Evolutionary conservation across 2,113 vertebrate species (phyloP).

Genomic region (Charadrius vociferus): DNA sequence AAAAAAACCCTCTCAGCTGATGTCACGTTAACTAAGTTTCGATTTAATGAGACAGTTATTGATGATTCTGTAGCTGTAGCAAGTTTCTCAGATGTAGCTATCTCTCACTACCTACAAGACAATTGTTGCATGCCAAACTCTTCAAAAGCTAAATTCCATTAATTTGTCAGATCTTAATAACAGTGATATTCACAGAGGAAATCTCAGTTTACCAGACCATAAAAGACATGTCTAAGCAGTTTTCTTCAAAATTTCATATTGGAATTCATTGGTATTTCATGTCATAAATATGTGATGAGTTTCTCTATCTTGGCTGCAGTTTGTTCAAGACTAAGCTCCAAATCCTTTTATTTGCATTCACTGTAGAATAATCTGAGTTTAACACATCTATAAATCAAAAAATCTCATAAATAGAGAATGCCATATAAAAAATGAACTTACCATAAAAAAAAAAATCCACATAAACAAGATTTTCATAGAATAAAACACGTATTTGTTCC

Average conservation of each 20-base stretch:
- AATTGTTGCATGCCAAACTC: background rate
- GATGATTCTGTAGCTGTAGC: background rate
- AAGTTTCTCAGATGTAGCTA: background rate
- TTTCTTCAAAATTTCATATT: background rate
- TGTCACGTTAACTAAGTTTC: background rate
- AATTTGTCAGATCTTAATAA: background rate
- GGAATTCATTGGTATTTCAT: background rate
- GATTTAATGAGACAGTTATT: background rate
- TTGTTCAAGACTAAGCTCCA: background rate
- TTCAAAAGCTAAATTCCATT: background rate
- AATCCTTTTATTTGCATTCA: background rate
- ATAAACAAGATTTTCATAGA: background rate
- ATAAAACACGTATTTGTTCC: background rate
- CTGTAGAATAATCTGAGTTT: background rate
- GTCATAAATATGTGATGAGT: background rate
- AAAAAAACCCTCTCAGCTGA: background rate
- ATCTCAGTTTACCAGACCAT: background rate
- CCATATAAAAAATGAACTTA: background rate
- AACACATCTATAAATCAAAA: background rate
- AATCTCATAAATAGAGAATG: background rate
- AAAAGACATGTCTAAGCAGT: background rate
- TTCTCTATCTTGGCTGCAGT: background rate
- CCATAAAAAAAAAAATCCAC: background rate
- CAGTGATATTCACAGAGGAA: background rate
- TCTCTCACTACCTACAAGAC: background rate